Percentiles rank a stretch among this genome's conserved stretches.
phyloP scores from a whole-genome alignment of 2,888 invertebrate species.

The Apodemia duryi region DNA sequence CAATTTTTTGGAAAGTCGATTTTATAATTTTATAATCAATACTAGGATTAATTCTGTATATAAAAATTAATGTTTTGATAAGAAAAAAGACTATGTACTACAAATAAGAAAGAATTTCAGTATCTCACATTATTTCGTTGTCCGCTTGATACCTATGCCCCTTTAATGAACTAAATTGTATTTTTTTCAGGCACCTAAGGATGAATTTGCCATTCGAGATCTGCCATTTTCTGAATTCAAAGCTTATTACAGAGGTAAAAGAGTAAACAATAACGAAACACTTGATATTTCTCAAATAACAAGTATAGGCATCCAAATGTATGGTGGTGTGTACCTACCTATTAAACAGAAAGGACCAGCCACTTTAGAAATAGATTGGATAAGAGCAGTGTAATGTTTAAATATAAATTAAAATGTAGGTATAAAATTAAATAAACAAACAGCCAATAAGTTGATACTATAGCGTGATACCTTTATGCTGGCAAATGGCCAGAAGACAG shows the following conservation, averaged over 20 bases:
- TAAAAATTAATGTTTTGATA: too few relatives aligned
- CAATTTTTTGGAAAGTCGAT: too few relatives aligned
- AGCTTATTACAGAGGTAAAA: constrained; percentile 80
- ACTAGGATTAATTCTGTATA: too few relatives aligned
- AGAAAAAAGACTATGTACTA: too few relatives aligned
- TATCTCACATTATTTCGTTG: neutral
- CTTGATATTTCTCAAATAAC: constrained; percentile 79
- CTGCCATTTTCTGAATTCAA: constrained; percentile 79
- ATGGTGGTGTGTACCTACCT: constrained; percentile 82
- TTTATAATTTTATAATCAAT: too few relatives aligned
- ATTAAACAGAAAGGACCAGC: constrained; percentile 82
- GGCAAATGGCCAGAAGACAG: neutral
- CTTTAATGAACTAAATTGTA: neutral
- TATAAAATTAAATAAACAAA: neutral
- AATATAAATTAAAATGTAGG: neutral
- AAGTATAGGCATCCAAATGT: constrained; percentile 82
- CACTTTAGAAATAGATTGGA: constrained; percentile 82
- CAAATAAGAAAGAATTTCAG: too few relatives aligned
- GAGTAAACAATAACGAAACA: constrained; percentile 75
- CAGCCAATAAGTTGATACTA: neutral
- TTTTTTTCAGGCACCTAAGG: constrained; percentile 70
- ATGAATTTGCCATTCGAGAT: constrained; percentile 70
- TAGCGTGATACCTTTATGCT: neutral
- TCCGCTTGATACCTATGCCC: neutral
- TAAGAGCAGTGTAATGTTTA: constrained; percentile 54